A percentile compares a stretch with the other conserved stretches of the same genome.
Conservation (phyloP, 2,797 vertebrate genomes). For the Lacerta viridis region DNA sequence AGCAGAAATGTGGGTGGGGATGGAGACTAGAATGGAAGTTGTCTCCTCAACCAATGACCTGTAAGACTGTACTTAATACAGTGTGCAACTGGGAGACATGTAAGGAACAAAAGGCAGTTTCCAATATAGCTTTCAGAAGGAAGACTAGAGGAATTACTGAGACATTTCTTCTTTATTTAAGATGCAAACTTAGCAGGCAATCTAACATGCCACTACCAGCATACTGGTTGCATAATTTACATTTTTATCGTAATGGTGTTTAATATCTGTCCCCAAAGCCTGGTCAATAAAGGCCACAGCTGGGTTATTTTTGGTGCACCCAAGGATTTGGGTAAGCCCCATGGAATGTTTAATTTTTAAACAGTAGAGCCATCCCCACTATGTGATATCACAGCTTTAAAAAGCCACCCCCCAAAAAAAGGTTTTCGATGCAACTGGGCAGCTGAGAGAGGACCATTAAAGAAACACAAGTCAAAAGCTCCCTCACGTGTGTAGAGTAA, state of each 20-base stretch:
- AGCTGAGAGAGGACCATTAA: neutral
- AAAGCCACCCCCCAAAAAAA: neutral
- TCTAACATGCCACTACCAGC: neutral
- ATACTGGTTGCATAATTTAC: neutral
- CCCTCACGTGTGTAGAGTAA: neutral
- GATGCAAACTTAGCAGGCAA: neutral
- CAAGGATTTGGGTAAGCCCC: neutral
- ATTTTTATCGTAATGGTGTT: neutral
- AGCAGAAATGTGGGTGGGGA: neutral
- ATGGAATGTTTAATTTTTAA: neutral
- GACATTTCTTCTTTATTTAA: neutral
- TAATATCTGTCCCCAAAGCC: neutral
- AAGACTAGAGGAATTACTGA: neutral
- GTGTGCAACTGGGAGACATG: neutral
- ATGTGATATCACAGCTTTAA: neutral
- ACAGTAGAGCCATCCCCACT: no score
- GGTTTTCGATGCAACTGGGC: no score
- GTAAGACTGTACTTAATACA: neutral
- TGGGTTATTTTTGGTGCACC: neutral
- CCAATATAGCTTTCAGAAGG: constrained; percentile 13
- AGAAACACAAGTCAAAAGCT: neutral
- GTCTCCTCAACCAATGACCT: neutral
- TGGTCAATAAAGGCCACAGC: neutral
- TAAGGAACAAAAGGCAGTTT: constrained; percentile 26
- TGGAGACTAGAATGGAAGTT: no score